phyloP scores from a whole-genome alignment of 2,797 vertebrate genomes.

The Discoglossus pictus region DNA sequence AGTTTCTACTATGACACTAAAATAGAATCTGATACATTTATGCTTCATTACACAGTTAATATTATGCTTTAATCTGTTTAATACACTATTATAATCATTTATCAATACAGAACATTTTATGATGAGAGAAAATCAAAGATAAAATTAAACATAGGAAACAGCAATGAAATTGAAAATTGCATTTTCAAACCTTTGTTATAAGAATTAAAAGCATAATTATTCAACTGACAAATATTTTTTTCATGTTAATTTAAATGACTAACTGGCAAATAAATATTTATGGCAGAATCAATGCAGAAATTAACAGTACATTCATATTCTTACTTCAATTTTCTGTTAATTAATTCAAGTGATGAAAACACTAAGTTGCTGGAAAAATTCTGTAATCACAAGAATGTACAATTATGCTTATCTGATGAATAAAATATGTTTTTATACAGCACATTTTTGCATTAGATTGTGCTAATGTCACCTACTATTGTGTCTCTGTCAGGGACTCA shows the following conservation, averaged over 20 bases:
- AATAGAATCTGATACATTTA: too few relatives aligned
- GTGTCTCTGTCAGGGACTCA: too few relatives aligned
- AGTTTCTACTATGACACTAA: too few relatives aligned
- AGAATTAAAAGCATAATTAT: not conserved
- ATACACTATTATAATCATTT: too few relatives aligned
- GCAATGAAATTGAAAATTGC: too few relatives aligned
- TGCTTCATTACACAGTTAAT: too few relatives aligned
- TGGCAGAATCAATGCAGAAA: not conserved
- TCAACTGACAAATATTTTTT: not conserved
- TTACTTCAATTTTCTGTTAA: conserved; percentile 5
- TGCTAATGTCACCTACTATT: too few relatives aligned
- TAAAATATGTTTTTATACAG: conserved; percentile 8
- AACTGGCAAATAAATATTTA: not conserved
- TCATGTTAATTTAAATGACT: not conserved
- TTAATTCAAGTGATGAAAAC: not conserved
- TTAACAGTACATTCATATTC: not conserved
- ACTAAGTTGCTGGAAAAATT: conserved; percentile 53
- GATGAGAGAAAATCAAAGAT: too few relatives aligned
- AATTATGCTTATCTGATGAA: conserved; percentile 66
- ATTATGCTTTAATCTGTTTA: too few relatives aligned
- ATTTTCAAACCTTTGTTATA: not conserved
- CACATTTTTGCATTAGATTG: too few relatives aligned
- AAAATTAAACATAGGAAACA: too few relatives aligned
- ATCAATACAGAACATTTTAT: too few relatives aligned
- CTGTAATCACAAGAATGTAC: conserved; percentile 65